Percentiles rank a stretch among this genome's conserved stretches.
phyloP scores from a whole-genome alignment of 1,140 invertebrate genomes.

The Vanessa tameamea region DNA sequence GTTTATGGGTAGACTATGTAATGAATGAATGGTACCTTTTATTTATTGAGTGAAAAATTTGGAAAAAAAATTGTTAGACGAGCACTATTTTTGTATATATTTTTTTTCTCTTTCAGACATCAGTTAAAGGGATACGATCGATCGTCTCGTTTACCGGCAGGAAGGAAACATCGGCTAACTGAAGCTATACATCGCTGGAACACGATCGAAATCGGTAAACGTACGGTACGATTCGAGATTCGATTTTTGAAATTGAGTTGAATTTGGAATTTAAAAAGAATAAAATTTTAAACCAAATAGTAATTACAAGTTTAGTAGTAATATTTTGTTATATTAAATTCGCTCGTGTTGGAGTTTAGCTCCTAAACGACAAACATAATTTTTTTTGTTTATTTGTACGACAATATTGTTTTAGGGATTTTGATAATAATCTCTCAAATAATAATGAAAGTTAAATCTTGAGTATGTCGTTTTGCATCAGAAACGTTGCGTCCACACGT shows the following conservation, averaged over 20 bases:
- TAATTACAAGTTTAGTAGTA: too few species aligned
- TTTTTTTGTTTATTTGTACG: background rate
- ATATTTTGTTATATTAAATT: background rate
- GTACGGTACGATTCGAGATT: background rate
- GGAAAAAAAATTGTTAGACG: background rate
- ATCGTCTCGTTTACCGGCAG: constrained; percentile 91
- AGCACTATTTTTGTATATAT: background rate
- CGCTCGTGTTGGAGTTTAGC: background rate
- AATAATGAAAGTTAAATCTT: too few species aligned
- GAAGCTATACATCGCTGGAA: background rate
- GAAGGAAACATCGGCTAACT: constrained; percentile 81
- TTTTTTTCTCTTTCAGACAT: constrained; percentile 83
- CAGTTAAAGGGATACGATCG: constrained; percentile 92
- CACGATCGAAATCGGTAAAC: background rate
- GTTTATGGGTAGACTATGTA: too few species aligned
- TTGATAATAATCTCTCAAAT: background rate
- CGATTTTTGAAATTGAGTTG: background rate
- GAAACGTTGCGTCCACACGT: too few species aligned
- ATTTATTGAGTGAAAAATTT: too few species aligned
- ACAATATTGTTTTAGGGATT: background rate
- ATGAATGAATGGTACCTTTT: too few species aligned
- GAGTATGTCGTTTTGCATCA: too few species aligned
- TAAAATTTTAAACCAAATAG: too few species aligned
- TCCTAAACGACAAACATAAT: background rate
- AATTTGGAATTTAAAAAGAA: too few species aligned